Conservation (phyloP, 2,113 vertebrate genomes). For the Petrocephalus microphthalmus region DNA sequence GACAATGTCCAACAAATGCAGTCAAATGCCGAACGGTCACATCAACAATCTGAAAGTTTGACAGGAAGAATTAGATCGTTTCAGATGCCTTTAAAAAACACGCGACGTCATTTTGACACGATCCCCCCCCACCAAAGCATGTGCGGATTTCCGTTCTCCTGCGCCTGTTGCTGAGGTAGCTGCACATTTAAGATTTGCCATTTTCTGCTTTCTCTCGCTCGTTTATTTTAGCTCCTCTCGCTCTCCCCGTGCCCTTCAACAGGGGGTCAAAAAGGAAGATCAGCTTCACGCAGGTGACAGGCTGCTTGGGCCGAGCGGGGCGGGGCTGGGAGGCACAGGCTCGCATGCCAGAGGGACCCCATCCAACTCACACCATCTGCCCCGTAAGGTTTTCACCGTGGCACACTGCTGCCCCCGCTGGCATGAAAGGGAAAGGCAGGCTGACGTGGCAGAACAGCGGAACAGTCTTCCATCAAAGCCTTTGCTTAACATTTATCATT, state of each 20-base stretch:
- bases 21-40: not conserved
- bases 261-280: not conserved
- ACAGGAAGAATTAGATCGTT: not conserved
- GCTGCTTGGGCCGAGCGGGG: not conserved
- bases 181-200: not conserved
- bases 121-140: no score
- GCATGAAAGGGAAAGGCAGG: not conserved
- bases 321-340: not conserved
- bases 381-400: not conserved
- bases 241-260: not conserved
- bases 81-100: not conserved
- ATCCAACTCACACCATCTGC: constrained; percentile 22
- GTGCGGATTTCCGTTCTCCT: not conserved
- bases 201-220: not conserved
- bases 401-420: constrained; percentile 20
- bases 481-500: not conserved
- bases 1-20: not conserved
- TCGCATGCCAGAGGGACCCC: not conserved
- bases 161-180: not conserved
- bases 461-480: not conserved
- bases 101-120: not conserved
- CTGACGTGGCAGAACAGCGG: not conserved
- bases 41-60: not conserved
- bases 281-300: not conserved
- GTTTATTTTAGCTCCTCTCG: not conserved